Evolutionary conservation across 2,113 vertebrate genomes (phyloP).

Genomic region (Lathamus discolor): DNA sequence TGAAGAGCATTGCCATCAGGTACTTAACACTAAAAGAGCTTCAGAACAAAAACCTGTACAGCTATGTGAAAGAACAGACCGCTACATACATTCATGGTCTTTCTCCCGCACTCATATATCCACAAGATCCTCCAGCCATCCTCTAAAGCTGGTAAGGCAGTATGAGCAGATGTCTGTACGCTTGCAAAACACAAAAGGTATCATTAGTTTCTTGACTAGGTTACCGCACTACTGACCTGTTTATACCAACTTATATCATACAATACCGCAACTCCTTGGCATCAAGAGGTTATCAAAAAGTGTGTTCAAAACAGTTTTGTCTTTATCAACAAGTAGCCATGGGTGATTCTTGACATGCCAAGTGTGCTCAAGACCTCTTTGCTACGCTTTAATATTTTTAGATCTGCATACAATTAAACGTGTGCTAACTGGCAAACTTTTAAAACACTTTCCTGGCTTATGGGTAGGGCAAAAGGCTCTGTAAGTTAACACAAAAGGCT

Average conservation of each 20-base stretch:
- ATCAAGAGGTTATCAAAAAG: neutral
- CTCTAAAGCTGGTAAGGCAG: neutral
- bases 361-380: neutral
- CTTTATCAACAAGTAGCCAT: neutral
- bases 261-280: neutral
- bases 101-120: neutral
- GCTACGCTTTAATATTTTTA: neutral
- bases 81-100: neutral
- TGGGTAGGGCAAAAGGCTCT: neutral
- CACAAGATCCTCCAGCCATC: neutral
- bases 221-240: neutral
- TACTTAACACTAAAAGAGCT: neutral
- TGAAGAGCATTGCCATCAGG: neutral
- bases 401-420: neutral
- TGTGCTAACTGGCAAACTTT: neutral
- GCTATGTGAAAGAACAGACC: neutral
- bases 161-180: neutral
- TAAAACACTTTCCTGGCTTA: neutral
- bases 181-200: neutral
- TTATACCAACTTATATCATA: neutral
- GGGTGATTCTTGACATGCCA: neutral
- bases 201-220: neutral
- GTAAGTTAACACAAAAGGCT: neutral
- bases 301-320: rapidly evolving
- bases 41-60: neutral